These are phyloP conservation scores for Eidolon helvum DNA, from an alignment of 2,113 vertebrate species.

Conservation along the genomic window DNA sequence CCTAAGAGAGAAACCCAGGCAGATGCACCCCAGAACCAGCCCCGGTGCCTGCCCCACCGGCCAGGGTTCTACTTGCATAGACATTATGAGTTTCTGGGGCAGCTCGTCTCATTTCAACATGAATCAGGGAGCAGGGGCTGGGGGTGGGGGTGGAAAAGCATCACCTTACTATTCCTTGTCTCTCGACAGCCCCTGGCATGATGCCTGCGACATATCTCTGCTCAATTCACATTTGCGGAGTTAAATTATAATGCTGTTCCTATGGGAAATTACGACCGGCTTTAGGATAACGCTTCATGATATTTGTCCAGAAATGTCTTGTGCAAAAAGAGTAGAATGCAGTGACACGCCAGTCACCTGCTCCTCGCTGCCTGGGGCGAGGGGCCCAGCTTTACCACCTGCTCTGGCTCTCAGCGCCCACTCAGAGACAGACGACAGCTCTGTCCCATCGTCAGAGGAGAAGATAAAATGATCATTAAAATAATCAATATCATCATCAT, in stretches of 20 bases:
- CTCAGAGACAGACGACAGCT: background rate
- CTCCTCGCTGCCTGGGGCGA: too few relatives aligned
- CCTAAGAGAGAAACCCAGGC: background rate
- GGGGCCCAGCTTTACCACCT: too few relatives aligned
- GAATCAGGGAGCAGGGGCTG: background rate
- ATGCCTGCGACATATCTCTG: too few relatives aligned
- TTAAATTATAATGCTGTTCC: background rate
- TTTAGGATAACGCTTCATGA: background rate
- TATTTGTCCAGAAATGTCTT: background rate
- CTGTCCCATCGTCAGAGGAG: background rate
- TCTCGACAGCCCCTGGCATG: background rate
- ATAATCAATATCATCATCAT: background rate
- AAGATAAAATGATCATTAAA: background rate
- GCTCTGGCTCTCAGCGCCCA: background rate
- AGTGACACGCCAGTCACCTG: too few relatives aligned
- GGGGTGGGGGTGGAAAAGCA: background rate
- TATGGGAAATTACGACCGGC: slow-evolving; percentile 7
- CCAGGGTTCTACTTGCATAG: background rate
- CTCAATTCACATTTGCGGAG: background rate
- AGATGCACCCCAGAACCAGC: background rate
- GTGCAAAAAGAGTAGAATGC: background rate
- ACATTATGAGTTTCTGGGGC: background rate
- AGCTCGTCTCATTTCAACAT: background rate
- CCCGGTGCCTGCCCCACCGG: background rate
- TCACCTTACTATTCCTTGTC: background rate